Conservation (phyloP, 1,140 invertebrate species). For the Amphibalanus amphitrite region DNA sequence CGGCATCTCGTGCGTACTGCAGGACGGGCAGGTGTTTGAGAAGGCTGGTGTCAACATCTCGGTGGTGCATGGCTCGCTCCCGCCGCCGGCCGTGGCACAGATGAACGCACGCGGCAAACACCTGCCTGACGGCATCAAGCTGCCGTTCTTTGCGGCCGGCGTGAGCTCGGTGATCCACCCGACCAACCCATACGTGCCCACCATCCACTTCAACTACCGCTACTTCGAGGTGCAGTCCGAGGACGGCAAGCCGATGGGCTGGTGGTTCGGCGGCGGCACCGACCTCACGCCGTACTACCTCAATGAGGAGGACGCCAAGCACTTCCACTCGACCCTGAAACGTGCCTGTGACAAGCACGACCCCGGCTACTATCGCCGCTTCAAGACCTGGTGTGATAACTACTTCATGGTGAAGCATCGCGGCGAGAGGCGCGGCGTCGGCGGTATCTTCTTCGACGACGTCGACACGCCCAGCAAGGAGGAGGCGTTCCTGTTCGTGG, state of each 20-base stretch:
- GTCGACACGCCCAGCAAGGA: slow-evolving; percentile 57
- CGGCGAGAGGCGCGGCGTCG: slow-evolving; percentile 71
- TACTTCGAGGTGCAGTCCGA: slow-evolving; percentile 83
- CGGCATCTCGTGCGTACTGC: slow-evolving; percentile 88
- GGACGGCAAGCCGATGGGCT: slow-evolving; percentile 44
- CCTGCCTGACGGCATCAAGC: slow-evolving; percentile 41
- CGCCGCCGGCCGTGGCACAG: slow-evolving; percentile 63
- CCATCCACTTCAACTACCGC: slow-evolving; percentile 93
- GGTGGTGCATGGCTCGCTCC: slow-evolving; percentile 70
- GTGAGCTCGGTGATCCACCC: slow-evolving; percentile 95
- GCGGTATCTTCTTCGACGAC: slow-evolving; percentile 98
- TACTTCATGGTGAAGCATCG: slow-evolving; percentile 81
- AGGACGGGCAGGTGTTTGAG: slow-evolving; percentile 85
- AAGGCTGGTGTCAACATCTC: slow-evolving; percentile 96
- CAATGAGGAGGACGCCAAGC: slow-evolving; percentile 62
- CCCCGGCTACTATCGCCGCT: slow-evolving; percentile 58
- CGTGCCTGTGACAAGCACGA: slow-evolving; percentile 75
- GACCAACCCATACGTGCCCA: slow-evolving; percentile 86
- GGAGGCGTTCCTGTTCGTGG: slow-evolving; percentile 64
- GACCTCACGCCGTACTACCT: slow-evolving; percentile 92
- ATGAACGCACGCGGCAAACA: slow-evolving; percentile 84
- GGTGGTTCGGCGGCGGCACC: slow-evolving; percentile 91
- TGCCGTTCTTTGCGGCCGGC: slow-evolving; percentile 91
- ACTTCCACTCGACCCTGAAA: slow-evolving; percentile 78
- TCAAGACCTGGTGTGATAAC: slow-evolving; percentile 94